phyloP scores from a whole-genome alignment of 2,888 invertebrate genomes.

The Macaria liturata region DNA sequence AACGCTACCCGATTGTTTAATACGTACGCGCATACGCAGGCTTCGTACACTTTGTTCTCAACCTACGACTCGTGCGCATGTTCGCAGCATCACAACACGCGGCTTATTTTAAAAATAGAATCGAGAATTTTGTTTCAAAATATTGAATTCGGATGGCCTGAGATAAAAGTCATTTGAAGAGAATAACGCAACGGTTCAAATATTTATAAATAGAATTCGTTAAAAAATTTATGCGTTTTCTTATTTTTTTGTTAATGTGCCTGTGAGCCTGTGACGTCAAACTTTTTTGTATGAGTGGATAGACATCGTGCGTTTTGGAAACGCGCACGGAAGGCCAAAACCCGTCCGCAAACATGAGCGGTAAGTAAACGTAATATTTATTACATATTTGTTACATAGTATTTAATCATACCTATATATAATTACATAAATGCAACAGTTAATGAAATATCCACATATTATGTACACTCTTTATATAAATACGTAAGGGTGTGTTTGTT shows the following conservation, averaged over 20 bases:
- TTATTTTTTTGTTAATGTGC: background rate
- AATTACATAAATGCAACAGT: no score
- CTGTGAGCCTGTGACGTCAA: slow-evolving; percentile 4
- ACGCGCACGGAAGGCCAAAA: background rate
- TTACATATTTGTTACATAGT: no score
- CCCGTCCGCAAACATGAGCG: background rate
- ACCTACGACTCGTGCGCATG: slow-evolving; percentile 28
- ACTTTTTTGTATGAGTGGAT: slow-evolving; percentile 3
- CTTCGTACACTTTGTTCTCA: slow-evolving; percentile 28
- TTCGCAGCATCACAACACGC: slow-evolving; percentile 20
- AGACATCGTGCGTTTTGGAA: background rate
- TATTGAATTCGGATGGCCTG: no score
- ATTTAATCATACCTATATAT: no score
- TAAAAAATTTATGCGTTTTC: background rate
- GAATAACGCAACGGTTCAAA: no score
- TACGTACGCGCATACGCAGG: slow-evolving; percentile 18
- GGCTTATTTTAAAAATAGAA: slow-evolving; percentile 1
- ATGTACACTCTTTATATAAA: no score
- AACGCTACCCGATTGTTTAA: slow-evolving; percentile 27
- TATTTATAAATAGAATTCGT: no score
- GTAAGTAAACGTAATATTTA: background rate
- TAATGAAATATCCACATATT: no score
- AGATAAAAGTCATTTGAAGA: no score
- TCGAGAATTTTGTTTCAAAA: no score
- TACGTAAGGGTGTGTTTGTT: no score